Evolutionary conservation across 2,113 vertebrate species (phyloP), one percentile per base, ranked within the genome.

Genomic region (Spermophilus dauricus): DNA sequence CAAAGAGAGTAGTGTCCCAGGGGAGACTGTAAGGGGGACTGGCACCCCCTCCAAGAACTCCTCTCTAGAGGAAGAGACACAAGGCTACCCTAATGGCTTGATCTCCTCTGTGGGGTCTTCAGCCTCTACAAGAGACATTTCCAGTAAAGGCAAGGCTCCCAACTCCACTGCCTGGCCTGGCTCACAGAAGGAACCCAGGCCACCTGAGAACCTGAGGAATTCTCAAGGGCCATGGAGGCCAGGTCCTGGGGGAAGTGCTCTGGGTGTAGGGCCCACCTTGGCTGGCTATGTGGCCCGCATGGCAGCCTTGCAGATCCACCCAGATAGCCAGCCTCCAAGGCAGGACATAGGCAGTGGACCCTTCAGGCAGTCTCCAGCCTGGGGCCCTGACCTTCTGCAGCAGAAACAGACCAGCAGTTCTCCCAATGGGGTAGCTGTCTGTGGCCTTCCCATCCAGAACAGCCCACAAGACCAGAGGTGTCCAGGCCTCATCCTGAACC

Each of bases 261-360:
- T 97, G 12, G 97, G 98, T 78, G 92, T 98, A 67, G 97, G 98
- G 39, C 97, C 99, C 18, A 86, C 98, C 45, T 77, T 99, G 70
- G 98, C 98, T 77, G 98, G 28, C 73, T 99, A 99, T 72, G 97
- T 98, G 53, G 96, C 98, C 56, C 98, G 98, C 26, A 96, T 99
- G 87, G 98, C 99, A 92, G 99, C 98, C 8, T 39, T 99, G 94
- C 98, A 99, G 78, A 98, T 99, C 73, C 97, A 84, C 86, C 96
- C 98, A 4, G 98, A 98, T 42, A 95, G 96, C 73, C 94, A 98
- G 91, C 63, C 34, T 75, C 84, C 75, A 0, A 95, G 94, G n/a
- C 98, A 97, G 61, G 97, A 98, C 89, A 73, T 39, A n/a, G 98
- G 87, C 53, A 94, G 13, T 1, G 88, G 98, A 0, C 75, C 96